These are phyloP conservation scores for Drosophila testacea DNA, from an alignment of 2,888 invertebrate genomes.

Conservation along the genomic window DNA sequence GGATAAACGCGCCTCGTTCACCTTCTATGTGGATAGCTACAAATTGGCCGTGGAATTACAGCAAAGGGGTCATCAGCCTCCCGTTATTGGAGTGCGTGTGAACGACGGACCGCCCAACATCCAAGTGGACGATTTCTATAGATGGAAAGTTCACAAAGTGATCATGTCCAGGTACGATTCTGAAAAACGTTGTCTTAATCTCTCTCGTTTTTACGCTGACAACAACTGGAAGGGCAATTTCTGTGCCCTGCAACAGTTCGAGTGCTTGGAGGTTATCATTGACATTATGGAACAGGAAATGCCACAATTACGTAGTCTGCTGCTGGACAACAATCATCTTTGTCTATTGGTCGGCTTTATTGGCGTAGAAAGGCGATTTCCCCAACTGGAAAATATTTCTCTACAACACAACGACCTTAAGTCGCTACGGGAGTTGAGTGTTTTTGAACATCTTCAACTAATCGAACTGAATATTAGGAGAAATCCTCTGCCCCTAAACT, in stretches of 20 bases:
- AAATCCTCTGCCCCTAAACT: constrained; percentile 46
- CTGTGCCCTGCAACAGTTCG: constrained; percentile 44
- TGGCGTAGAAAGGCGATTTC: constrained; percentile 38
- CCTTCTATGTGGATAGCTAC: constrained; percentile 57
- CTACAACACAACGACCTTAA: constrained; percentile 41
- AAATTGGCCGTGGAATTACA: constrained; percentile 41
- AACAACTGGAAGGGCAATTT: constrained; percentile 40
- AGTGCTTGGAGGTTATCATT: constrained; percentile 40
- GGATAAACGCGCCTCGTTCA: constrained; percentile 44
- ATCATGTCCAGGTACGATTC: constrained; percentile 47
- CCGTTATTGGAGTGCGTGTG: constrained; percentile 33
- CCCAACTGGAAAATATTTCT: constrained; percentile 40
- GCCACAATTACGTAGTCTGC: constrained; percentile 45
- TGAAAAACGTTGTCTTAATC: constrained; percentile 30
- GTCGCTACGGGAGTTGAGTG: constrained; percentile 15
- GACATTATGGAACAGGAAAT: constrained; percentile 36
- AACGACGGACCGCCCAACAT: constrained; percentile 45
- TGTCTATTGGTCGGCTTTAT: constrained; percentile 30
- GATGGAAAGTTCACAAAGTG: constrained; percentile 24
- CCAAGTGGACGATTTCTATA: constrained; percentile 22
- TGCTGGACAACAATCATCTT: constrained; percentile 57
- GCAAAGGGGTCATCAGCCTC: constrained; percentile 16
- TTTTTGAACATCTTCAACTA: constrained; percentile 35
- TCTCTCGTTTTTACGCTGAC: constrained; percentile 47
- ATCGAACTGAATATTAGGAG: constrained; percentile 31